These are phyloP conservation scores for Colinus virginianus DNA, from an alignment of 2,113 vertebrate species.

Conservation along the genomic window DNA sequence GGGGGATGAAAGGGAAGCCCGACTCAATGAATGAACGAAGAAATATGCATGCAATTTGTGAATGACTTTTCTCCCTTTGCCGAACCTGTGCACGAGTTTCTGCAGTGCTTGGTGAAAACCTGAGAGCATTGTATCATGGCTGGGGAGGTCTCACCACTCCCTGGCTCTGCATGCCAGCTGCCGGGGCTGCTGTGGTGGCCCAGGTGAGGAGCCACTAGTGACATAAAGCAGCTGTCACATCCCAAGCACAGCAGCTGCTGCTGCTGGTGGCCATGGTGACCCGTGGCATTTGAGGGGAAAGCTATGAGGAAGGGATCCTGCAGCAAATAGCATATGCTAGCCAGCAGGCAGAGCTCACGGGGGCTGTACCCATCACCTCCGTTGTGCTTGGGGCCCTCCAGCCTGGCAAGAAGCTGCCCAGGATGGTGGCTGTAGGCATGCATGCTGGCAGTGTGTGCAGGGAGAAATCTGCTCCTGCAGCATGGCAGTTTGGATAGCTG, in stretches of 20 bases:
- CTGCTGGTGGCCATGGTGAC: rapidly evolving
- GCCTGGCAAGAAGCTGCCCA: not conserved
- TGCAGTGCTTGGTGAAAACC: not conserved
- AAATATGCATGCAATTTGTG: conserved; percentile 28
- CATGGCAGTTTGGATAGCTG: not conserved
- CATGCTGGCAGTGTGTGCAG: not conserved
- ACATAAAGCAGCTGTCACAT: not conserved
- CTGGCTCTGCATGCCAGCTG: not conserved
- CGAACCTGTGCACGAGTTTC: not conserved
- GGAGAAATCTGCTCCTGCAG: not conserved
- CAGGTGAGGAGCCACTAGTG: not conserved
- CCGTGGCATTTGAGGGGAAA: rapidly evolving
- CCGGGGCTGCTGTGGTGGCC: not conserved
- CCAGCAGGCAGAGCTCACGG: not conserved
- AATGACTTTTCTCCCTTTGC: not conserved
- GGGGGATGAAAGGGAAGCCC: conserved; percentile 4
- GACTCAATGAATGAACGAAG: not conserved
- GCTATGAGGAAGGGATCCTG: not conserved
- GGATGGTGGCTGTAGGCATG: not conserved
- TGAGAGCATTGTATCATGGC: rapidly evolving
- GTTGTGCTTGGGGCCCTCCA: not conserved
- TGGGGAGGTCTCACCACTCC: not conserved
- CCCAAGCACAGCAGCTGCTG: not conserved
- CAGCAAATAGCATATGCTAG: rapidly evolving
- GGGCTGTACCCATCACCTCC: not conserved